These are phyloP conservation scores for Dendrocopos noguchii DNA, from an alignment of 2,113 vertebrate species.

Conservation along the genomic window DNA sequence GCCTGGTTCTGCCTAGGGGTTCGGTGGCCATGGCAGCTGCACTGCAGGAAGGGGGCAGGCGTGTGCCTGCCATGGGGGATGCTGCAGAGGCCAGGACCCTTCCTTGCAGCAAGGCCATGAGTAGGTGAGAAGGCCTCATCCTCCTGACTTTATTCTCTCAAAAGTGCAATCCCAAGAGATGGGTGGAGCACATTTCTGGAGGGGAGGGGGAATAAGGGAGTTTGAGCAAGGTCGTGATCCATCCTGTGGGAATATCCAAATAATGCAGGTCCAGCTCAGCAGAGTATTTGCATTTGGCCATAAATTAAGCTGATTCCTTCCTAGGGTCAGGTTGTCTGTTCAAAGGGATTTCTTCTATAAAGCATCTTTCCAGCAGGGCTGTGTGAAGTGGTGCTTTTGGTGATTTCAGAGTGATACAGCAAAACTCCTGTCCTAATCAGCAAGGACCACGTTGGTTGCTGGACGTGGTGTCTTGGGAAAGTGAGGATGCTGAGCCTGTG, in stretches of 20 bases:
- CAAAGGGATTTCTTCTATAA: neutral
- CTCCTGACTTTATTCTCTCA: neutral
- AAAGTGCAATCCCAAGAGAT: neutral
- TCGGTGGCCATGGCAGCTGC: neutral
- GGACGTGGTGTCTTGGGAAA: neutral
- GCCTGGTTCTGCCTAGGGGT: neutral
- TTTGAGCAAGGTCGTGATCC: neutral
- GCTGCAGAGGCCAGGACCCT: neutral
- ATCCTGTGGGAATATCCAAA: neutral
- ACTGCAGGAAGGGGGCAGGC: neutral
- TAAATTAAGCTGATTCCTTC: neutral
- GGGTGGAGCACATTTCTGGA: accelerated
- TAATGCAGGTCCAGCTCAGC: neutral
- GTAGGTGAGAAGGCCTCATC: neutral
- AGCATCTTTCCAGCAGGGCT: neutral
- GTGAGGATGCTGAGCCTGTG: neutral
- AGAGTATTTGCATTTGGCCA: neutral
- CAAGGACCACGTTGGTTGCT: neutral
- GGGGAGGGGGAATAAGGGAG: neutral
- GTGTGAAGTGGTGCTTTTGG: neutral
- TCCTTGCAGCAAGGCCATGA: neutral
- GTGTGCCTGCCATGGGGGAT: neutral
- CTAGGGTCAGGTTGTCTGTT: neutral
- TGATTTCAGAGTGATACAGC: neutral
- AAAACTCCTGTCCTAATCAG: too few relatives aligned